phyloP scores from a whole-genome alignment of 1,140 invertebrate species.

The Plodia interpunctella region DNA sequence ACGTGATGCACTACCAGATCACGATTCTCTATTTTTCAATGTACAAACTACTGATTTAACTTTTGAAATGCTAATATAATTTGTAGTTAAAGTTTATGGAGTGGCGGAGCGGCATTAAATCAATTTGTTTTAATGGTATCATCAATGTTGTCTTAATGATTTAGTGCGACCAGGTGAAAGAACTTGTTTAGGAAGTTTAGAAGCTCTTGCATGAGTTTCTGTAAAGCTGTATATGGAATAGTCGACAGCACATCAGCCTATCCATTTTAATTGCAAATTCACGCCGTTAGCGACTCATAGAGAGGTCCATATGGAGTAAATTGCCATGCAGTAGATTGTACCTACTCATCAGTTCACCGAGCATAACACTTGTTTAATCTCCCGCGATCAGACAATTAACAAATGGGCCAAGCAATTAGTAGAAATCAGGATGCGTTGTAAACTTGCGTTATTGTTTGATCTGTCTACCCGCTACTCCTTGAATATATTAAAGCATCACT shows the following conservation, averaged over 20 bases:
- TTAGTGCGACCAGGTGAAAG: not conserved
- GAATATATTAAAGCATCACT: too few relatives aligned
- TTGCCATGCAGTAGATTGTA: not conserved
- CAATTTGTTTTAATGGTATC: conserved; percentile 2
- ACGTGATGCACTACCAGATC: too few relatives aligned
- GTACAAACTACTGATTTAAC: not conserved
- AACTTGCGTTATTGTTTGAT: conserved; percentile 4
- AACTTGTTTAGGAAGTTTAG: not conserved
- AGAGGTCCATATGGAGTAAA: too few relatives aligned
- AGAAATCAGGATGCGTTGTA: conserved; percentile 3
- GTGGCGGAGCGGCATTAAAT: not conserved
- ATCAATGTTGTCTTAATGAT: not conserved
- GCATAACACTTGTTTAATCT: not conserved
- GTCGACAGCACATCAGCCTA: too few relatives aligned
- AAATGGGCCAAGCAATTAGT: conserved; percentile 4
- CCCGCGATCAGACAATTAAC: not conserved
- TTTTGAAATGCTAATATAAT: not conserved
- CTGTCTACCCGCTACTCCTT: not conserved
- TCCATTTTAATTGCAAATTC: too few relatives aligned
- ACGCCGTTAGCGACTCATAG: too few relatives aligned
- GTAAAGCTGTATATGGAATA: too few relatives aligned
- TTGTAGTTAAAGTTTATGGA: not conserved
- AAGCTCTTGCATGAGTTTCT: too few relatives aligned
- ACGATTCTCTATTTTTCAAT: too few relatives aligned
- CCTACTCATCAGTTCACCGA: too few relatives aligned